Evolutionary conservation across 2,113 vertebrate species (phyloP).

Genomic region (Acrocephalus arundinaceus): DNA sequence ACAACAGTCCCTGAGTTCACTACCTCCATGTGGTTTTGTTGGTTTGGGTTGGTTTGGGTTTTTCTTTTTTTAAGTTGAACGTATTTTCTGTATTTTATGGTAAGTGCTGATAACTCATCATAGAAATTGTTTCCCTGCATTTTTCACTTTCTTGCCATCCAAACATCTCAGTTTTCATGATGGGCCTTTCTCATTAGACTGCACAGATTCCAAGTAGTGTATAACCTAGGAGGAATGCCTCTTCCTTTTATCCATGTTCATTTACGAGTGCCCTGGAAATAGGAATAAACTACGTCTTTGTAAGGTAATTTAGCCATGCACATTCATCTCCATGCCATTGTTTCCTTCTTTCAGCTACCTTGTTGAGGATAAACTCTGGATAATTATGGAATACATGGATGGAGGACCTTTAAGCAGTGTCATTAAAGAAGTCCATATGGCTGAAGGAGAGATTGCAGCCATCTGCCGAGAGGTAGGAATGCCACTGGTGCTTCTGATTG

Average conservation of each 20-base stretch:
- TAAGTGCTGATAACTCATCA: background rate
- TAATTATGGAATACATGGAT: slow-evolving; percentile 97
- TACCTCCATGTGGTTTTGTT: background rate
- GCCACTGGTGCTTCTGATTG: fast-evolving
- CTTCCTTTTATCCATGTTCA: background rate
- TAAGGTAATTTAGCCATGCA: background rate
- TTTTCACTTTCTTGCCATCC: background rate
- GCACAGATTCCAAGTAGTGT: background rate
- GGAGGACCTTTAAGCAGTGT: slow-evolving; percentile 92
- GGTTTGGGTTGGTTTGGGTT: background rate
- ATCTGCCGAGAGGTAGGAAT: slow-evolving; percentile 90
- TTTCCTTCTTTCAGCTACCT: slow-evolving; percentile 83
- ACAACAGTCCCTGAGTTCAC: background rate
- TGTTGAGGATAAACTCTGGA: slow-evolving; percentile 93
- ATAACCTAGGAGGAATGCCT: background rate
- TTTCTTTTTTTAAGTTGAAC: background rate
- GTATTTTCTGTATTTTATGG: background rate
- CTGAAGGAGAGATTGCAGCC: slow-evolving; percentile 95
- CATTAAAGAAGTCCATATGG: slow-evolving; percentile 93
- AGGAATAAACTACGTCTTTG: background rate
- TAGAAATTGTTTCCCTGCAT: background rate
- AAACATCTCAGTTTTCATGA: background rate
- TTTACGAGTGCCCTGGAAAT: background rate
- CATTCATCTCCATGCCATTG: background rate
- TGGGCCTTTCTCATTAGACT: background rate